Evolutionary conservation across 2,113 vertebrate species (phyloP).

Genomic region (Toxotes chatareus): DNA sequence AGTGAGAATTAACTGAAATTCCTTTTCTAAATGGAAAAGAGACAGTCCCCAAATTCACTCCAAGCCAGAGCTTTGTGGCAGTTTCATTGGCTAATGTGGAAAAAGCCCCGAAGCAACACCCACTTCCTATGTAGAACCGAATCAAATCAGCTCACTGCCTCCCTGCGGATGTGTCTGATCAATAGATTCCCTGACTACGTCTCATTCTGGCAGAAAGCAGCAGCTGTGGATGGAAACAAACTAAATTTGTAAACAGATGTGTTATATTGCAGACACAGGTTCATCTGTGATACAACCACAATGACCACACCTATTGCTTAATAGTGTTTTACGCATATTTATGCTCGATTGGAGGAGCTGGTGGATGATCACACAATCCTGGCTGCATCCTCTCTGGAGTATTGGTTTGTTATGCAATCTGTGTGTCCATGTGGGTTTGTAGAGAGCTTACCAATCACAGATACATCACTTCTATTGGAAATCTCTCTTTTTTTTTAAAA

Average conservation of each 20-base stretch:
- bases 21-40: conserved; percentile 3
- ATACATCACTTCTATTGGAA: conserved; percentile 7
- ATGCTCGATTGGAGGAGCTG: conserved; percentile 5
- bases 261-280: conserved; percentile 37
- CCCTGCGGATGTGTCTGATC: conserved; percentile 71
- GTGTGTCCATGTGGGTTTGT: background rate
- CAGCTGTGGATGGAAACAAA: conserved; percentile 57
- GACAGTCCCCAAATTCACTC: conserved; percentile 24
- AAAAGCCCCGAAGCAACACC: conserved; percentile 76
- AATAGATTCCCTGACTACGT: conserved; percentile 65
- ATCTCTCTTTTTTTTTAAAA: background rate
- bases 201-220: conserved; percentile 59
- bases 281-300: conserved; percentile 29
- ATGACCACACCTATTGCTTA: conserved; percentile 35
- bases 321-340: conserved; percentile 27
- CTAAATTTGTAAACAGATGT: conserved; percentile 50
- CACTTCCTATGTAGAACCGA: conserved; percentile 78
- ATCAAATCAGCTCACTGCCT: conserved; percentile 78
- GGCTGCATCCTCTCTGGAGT: conserved; percentile 12
- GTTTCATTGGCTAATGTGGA: conserved; percentile 84
- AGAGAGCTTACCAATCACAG: background rate
- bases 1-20: background rate
- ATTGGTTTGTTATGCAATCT: conserved; percentile 41
- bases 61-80: conserved; percentile 55
- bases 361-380: background rate